Conservation (phyloP, 2,797 vertebrate genomes). For the Lutra lutra region DNA sequence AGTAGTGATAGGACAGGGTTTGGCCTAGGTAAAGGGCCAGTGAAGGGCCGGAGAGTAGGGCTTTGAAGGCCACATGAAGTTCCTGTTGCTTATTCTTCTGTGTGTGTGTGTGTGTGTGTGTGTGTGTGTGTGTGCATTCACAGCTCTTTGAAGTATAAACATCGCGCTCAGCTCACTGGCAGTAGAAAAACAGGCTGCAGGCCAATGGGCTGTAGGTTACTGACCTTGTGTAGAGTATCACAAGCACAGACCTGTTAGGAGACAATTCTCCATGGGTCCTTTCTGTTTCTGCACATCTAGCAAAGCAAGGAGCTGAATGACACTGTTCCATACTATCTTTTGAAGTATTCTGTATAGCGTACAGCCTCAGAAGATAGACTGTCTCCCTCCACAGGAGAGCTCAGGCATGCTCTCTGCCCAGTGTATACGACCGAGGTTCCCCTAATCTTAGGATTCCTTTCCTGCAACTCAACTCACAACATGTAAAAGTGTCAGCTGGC, state of each 20-base stretch:
- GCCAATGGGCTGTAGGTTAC: not conserved
- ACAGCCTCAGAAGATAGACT: not conserved
- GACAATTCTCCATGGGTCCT: not conserved
- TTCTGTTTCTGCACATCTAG: not conserved
- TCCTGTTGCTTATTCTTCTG: not conserved
- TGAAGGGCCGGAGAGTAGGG: not conserved
- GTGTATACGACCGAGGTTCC: not conserved
- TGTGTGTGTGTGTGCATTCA: no score
- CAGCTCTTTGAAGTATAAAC: not conserved
- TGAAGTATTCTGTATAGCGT: not conserved
- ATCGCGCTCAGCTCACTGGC: not conserved
- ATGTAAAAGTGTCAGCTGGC: not conserved
- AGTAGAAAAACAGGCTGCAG: not conserved
- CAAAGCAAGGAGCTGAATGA: not conserved
- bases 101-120: not conserved
- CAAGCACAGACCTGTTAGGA: not conserved
- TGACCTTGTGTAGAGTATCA: not conserved
- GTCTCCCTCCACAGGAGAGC: not conserved
- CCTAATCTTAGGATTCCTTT: not conserved
- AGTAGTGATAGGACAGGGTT: not conserved
- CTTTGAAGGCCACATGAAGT: not conserved
- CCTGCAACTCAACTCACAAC: not conserved
- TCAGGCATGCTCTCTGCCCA: not conserved
- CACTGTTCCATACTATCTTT: not conserved
- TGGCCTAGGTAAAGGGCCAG: not conserved